Conservation (phyloP, 2,113 vertebrate species). For the Bubo bubo region DNA sequence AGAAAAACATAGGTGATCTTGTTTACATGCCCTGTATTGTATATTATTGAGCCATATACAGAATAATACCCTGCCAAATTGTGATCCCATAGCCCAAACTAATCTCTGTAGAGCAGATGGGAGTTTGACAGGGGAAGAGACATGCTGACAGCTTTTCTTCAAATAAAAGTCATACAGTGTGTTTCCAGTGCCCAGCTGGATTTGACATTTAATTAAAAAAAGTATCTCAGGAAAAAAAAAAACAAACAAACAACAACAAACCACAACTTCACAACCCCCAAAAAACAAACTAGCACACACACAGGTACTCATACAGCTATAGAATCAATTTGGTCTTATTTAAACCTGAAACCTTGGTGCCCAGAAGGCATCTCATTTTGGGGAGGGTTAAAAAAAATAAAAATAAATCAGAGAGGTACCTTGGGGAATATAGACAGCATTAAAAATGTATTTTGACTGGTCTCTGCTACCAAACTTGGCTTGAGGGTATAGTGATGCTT, state of each 20-base stretch:
- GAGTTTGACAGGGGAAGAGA: constrained; percentile 51
- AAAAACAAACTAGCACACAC: rapidly evolving
- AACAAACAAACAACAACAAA: background rate
- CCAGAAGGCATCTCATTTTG: constrained; percentile 12
- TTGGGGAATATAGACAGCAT: background rate
- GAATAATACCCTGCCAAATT: constrained; percentile 5
- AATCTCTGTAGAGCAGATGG: constrained; percentile 43
- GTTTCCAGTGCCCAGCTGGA: constrained; percentile 31
- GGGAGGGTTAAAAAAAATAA: background rate
- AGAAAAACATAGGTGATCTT: constrained; percentile 24
- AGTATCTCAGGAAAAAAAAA: background rate
- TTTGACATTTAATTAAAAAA: constrained; percentile 62
- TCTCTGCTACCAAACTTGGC: background rate
- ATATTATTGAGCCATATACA: background rate
- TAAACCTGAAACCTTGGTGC: constrained; percentile 34
- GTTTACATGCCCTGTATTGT: background rate
- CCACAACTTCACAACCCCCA: too few relatives aligned
- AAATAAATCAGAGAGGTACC: background rate
- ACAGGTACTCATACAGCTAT: background rate
- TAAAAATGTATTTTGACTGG: constrained; percentile 36
- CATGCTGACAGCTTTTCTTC: constrained; percentile 61
- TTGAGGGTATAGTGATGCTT: background rate
- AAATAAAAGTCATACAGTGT: constrained; percentile 17
- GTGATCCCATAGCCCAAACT: constrained; percentile 49
- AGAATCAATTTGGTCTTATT: constrained; percentile 51